Evolutionary conservation across 2,113 vertebrate species (phyloP).

Genomic region (Neoarius graeffei): DNA sequence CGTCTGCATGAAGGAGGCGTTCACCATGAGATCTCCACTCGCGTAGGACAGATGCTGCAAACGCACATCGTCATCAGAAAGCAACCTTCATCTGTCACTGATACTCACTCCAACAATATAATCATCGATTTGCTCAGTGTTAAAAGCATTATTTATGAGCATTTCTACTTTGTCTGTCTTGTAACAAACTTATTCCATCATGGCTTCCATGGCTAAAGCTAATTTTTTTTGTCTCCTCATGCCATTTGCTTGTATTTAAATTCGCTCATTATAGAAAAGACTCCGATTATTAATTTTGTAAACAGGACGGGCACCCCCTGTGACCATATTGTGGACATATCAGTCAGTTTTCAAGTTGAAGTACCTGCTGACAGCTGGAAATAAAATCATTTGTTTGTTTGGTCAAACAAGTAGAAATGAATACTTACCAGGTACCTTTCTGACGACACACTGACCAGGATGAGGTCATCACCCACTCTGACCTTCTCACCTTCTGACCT

Average conservation of each 20-base stretch:
- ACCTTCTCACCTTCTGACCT: constrained; percentile 95
- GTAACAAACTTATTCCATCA: background rate
- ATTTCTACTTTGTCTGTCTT: background rate
- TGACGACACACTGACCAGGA: constrained; percentile 92
- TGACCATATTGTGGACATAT: background rate
- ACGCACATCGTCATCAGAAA: background rate
- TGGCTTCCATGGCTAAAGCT: background rate
- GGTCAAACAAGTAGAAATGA: background rate
- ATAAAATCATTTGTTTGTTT: background rate
- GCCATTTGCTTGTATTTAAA: background rate
- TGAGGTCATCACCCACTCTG: constrained; percentile 89
- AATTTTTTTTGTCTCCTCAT: background rate
- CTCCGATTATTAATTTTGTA: background rate
- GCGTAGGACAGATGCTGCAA: constrained; percentile 86
- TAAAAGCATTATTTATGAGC: background rate
- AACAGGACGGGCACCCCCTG: background rate
- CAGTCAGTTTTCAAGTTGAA: background rate
- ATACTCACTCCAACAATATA: background rate
- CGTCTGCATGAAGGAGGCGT: constrained; percentile 94
- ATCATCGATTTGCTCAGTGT: background rate
- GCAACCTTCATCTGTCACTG: background rate
- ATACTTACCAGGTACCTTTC: constrained; percentile 88
- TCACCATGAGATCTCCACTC: constrained; percentile 88
- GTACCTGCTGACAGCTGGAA: background rate
- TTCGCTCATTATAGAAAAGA: background rate